Conservation (phyloP, 1,140 invertebrate genomes). For the Araneus ventricosus region DNA sequence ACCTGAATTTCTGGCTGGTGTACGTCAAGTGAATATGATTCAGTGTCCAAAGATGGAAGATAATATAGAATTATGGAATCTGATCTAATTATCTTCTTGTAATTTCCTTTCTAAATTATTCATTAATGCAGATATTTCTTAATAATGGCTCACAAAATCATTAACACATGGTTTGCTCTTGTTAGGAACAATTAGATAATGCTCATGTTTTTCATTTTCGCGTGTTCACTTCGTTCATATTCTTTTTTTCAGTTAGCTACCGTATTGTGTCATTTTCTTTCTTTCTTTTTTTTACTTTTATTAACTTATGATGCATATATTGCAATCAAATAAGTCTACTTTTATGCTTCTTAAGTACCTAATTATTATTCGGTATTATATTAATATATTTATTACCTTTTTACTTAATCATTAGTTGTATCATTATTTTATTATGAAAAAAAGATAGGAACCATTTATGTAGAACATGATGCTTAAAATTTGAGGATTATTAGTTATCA, state of each 20-base stretch:
- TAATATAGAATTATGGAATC: not conserved
- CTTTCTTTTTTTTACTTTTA: not conserved
- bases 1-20: too few species aligned
- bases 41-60: not conserved
- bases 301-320: too few species aligned
- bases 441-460: too few species aligned
- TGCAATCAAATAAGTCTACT: not conserved
- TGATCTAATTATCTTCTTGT: not conserved
- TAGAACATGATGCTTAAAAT: too few species aligned
- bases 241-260: not conserved
- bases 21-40: not conserved
- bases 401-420: not conserved
- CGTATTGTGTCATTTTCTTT: not conserved
- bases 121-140: slow-evolving; percentile 12
- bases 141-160: not conserved
- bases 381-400: not conserved
- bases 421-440: too few species aligned
- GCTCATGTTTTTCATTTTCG: not conserved
- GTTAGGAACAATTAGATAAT: not conserved
- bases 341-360: not conserved
- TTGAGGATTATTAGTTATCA: too few species aligned
- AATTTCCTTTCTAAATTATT: not conserved
- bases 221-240: not conserved
- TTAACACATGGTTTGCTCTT: not conserved
- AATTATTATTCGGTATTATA: not conserved